Conservation (phyloP, 1,140 invertebrate species). For the Ditylenchus dipsaci region DNA sequence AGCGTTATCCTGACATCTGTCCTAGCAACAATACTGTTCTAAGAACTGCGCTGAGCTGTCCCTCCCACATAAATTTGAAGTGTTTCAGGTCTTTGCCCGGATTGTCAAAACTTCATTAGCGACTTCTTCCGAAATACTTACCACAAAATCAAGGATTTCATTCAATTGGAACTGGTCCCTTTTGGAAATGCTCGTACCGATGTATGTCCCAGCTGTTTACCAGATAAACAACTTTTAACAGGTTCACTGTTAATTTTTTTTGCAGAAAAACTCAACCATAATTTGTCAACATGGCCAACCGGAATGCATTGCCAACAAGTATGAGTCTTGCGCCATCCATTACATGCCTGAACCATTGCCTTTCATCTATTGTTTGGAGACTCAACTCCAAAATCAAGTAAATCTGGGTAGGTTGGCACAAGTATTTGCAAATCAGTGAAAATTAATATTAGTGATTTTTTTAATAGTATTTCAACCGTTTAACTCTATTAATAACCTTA, state of each 20-base stretch:
- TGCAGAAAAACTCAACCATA: conserved; percentile 18
- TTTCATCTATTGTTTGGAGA: conserved; percentile 29
- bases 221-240: background rate
- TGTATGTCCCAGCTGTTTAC: no score
- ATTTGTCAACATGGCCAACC: conserved; percentile 22
- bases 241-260: no score
- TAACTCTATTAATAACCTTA: no score
- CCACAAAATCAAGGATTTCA: background rate
- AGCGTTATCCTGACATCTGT: no score
- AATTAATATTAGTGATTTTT: background rate
- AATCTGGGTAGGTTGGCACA: background rate
- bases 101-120: conserved; percentile 5
- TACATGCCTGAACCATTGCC: conserved; percentile 20
- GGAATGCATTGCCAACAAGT: conserved; percentile 24
- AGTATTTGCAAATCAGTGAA: no score
- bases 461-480: background rate
- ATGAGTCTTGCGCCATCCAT: conserved; percentile 31
- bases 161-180: conserved; percentile 8
- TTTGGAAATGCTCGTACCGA: conserved; percentile 17
- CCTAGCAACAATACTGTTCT: no score
- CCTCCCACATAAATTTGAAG: background rate
- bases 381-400: conserved; percentile 10
- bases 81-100: conserved; percentile 4
- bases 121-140: background rate
- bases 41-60: no score